Base-by-base conservation (phyloP, 2,888 invertebrate genomes). In the Caenorhabditis angaria region DNA sequence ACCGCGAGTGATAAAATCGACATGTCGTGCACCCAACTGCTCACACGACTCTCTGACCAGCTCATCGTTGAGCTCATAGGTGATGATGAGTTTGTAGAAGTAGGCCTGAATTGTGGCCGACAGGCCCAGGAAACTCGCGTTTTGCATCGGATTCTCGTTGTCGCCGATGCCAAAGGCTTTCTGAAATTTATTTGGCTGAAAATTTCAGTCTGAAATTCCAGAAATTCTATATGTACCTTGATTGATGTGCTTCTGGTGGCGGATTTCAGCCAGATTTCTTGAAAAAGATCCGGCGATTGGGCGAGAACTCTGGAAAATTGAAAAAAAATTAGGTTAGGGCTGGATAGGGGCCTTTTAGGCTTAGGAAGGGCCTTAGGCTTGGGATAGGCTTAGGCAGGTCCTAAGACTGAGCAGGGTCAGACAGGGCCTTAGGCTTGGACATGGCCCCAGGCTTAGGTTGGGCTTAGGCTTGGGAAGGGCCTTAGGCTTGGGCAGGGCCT, bases 1-100 rank as follows among this genome's bases (percentile, higher is more conserved):
- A 20, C 80, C 80, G n/a, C 80, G 67, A 20, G 80, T 69, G 64
- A 78, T 80, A 65, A 80, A 80, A 59, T 80, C 80, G 25, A 80
- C 80, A 59, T 80, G 80, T 20, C 80, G 74, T 5, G 76, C 70
- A 24, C 80, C 80, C 24, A 80, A 57, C 54, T 78, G 76, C 53
- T 75, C 75, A 56, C 80, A 80, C n/a, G 78, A 70, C 10, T 71
- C 69, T 28, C 65, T 53, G 14, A 78, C 70, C 27, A 66, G 65
- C 8, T 76, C 76, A 47, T 78, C 78, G 59, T 78, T 78, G 27
- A 80, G 60, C 32, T 76, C 67, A 27, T 65, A 76, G 10, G 76
- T 74, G 35, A 78, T 72, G 27, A 76, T 73, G 62, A 81, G 47
- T 65, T 79, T 79, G 53, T 73, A 74, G 51, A 81, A 80, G 62